phyloP scores from a whole-genome alignment of 2,888 invertebrate species.

The Ichneumoninae sp. region DNA sequence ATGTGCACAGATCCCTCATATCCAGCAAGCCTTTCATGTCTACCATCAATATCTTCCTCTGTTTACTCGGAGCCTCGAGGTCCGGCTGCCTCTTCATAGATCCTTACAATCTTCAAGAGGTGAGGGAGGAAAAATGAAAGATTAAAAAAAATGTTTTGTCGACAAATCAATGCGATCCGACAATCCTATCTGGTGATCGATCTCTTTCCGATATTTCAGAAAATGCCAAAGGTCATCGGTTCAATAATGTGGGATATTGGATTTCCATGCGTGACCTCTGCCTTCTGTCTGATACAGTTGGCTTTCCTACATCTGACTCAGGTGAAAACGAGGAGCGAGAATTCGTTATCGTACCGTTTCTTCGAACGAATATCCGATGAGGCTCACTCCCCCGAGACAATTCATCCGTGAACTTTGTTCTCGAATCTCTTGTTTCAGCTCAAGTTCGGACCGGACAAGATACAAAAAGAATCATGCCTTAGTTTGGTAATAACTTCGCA shows the following conservation, averaged over 20 bases:
- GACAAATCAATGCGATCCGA: not conserved
- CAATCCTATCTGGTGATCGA: conserved; percentile 22
- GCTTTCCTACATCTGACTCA: conserved; percentile 86
- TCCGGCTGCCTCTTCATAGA: conserved; percentile 86
- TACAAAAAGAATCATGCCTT: conserved; percentile 85
- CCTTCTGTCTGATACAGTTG: conserved; percentile 86
- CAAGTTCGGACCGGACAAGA: conserved; percentile 85
- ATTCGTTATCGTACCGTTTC: conserved; percentile 29
- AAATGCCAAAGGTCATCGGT: conserved; percentile 85
- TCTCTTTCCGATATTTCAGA: conserved; percentile 75
- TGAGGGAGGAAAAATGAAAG: conserved; percentile 70
- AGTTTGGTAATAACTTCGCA: conserved; percentile 85
- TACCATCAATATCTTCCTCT: conserved; percentile 86
- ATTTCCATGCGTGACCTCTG: conserved; percentile 86
- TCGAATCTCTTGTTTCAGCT: conserved; percentile 78
- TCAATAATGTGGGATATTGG: conserved; percentile 86
- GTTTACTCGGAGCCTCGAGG: conserved; percentile 85
- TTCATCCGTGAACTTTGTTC: conserved; percentile 21
- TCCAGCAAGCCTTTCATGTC: conserved; percentile 86
- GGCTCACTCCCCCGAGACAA: not conserved
- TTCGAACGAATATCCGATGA: conserved; percentile 7
- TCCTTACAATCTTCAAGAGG: conserved; percentile 86
- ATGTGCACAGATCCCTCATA: conserved; percentile 84
- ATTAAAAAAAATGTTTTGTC: not conserved
- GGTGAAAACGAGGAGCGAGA: conserved; percentile 75